These are phyloP conservation scores for Campylomormyrus numenius DNA, from an alignment of 2,113 vertebrate genomes.

Conservation along the genomic window DNA sequence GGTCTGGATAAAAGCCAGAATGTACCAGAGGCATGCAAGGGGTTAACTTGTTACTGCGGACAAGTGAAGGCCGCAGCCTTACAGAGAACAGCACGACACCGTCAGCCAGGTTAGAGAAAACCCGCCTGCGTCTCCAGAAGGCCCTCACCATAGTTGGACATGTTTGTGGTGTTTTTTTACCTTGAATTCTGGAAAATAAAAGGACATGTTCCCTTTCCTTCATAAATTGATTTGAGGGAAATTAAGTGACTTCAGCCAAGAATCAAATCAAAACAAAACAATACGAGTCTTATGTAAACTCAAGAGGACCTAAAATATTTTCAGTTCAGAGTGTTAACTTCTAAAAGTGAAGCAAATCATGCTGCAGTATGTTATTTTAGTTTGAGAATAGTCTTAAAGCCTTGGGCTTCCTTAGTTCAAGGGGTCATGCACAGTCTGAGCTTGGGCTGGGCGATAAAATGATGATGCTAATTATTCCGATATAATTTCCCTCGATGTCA, in stretches of 20 bases:
- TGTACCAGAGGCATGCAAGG: neutral
- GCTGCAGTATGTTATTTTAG: neutral
- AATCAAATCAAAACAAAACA: neutral
- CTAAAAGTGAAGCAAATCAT: neutral
- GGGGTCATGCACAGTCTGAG: neutral
- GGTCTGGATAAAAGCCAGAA: neutral
- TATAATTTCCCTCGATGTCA: neutral
- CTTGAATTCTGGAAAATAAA: conserved; percentile 7
- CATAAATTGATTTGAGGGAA: neutral
- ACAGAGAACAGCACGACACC: neutral
- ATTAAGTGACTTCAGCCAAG: neutral
- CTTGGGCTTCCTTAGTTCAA: neutral
- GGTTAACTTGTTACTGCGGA: neutral
- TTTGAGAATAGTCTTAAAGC: neutral
- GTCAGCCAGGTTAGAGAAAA: neutral
- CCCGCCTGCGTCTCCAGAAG: neutral
- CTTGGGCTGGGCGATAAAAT: neutral
- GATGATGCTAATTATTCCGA: neutral
- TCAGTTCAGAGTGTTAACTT: neutral
- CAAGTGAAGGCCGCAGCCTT: neutral
- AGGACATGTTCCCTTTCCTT: neutral
- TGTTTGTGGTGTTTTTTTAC: neutral
- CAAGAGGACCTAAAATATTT: neutral
- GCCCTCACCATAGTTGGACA: conserved; percentile 9
- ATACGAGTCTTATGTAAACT: neutral